Conservation (phyloP, 2,888 invertebrate species). For the Cheilosia grossa region DNA sequence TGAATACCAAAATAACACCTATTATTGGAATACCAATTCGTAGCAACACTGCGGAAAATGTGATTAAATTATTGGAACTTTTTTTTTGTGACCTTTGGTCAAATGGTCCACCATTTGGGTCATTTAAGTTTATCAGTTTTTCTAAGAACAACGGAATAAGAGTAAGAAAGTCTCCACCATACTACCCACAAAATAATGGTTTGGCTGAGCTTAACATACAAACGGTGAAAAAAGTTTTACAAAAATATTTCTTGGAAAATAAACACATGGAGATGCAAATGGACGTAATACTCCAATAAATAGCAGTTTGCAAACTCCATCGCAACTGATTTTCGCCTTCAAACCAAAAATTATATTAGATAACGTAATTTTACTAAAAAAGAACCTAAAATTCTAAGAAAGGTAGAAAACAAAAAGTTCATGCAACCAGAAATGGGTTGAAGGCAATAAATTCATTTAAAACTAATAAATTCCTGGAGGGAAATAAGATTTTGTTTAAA, state of each 20-base stretch:
- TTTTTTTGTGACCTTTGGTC: too few species aligned
- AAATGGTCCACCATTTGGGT: too few species aligned
- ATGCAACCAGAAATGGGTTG: not conserved
- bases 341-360: slow-evolving; percentile 11
- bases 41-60: too few species aligned
- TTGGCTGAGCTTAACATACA: not conserved
- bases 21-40: too few species aligned
- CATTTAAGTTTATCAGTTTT: too few species aligned
- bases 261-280: not conserved
- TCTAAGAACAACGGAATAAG: too few species aligned
- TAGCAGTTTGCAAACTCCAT: not conserved
- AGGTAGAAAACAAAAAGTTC: not conserved
- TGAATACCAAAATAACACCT: too few species aligned
- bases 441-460: slow-evolving; percentile 26
- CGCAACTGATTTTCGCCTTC: slow-evolving; percentile 18
- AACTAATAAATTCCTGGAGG: slow-evolving; percentile 28
- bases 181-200: not conserved
- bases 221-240: not conserved
- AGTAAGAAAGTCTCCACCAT: too few species aligned
- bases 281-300: too few species aligned
- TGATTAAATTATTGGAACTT: too few species aligned
- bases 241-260: not conserved
- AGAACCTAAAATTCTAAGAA: not conserved
- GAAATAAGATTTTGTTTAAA: slow-evolving; percentile 19
- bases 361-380: not conserved